Evolutionary conservation across 1,140 invertebrate genomes (phyloP), one percentile per base, ranked within the genome.

Genomic region (Melanaphis sacchari): DNA sequence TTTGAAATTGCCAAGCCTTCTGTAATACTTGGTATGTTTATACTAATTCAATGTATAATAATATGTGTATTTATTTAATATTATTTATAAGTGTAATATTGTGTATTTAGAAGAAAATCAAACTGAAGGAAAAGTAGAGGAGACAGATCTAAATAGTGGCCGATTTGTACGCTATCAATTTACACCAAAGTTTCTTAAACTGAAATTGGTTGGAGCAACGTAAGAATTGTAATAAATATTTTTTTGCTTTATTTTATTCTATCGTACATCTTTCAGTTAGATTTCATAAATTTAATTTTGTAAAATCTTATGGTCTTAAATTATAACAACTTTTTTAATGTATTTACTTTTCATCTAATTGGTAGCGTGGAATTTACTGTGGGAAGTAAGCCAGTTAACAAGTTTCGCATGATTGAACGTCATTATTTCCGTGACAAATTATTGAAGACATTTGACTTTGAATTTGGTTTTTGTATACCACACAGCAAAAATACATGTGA

Each of bases 401-500:
- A 99, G 95, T 99, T 99, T 95, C 96, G 99, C 87, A 99, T 99
- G 99, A 99, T 99, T 94, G 99, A 99, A 95, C 97, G 98, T 49
- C 99, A 99, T 95, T 99, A 98, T 96, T 99, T 99, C 95, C 96
- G 98, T 88, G 98, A 99, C 94, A 97, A 97, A 93, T 95, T 99
- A 85, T 96, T 99, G 24, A 99, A 99, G 96, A 99, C 98, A n/a
- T 99, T 99, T 96, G 99, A 99, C 95, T 99, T 99, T 96, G 98
- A 99, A 95, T 99, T 99, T 96, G 99, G 99, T 85, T 99, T 99
- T 95, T 99, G 99, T 95, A 99, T 99, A 96, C 99, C 99, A 49
- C 98, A 99, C 95, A 99, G 98, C 94, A 97, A 97, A 94, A 99
- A 99, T 95, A 99, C 99, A 11, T 99, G 99, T 95, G 99, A 99